A percentile compares a stretch with the other conserved stretches of the same genome.
Conservation (phyloP, 1,140 invertebrate species). For the Neodiprion pinetum region DNA sequence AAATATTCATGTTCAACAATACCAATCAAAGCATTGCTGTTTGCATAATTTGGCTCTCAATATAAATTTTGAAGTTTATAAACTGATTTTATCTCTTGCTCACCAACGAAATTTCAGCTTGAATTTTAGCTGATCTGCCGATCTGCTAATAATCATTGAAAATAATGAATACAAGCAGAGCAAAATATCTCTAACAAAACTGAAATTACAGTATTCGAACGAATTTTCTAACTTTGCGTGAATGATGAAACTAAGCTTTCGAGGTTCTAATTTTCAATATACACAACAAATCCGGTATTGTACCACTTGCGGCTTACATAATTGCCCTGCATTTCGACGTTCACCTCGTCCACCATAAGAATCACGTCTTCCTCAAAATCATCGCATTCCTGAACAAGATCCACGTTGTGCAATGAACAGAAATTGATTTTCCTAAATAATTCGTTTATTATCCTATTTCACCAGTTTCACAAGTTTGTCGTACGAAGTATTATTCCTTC, state of each 20-base stretch:
- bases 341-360: conserved; percentile 56
- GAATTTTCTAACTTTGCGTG: not conserved
- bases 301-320: conserved; percentile 50
- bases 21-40: too few species aligned
- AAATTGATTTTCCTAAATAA: conserved; percentile 30
- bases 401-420: conserved; percentile 40
- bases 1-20: too few species aligned
- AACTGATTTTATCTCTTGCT: too few species aligned
- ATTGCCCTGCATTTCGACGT: conserved; percentile 55
- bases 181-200: not conserved
- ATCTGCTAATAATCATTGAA: too few species aligned
- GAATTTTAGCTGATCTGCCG: too few species aligned
- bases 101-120: too few species aligned
- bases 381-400: conserved; percentile 51
- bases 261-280: not conserved
- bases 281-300: not conserved
- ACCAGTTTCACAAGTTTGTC: too few species aligned
- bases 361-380: conserved; percentile 56
- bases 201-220: not conserved
- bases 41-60: too few species aligned
- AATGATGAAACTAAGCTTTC: not conserved
- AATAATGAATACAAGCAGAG: not conserved
- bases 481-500: too few species aligned
- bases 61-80: too few species aligned
- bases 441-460: not conserved